phyloP scores from a whole-genome alignment of 92 coral and sea anemone species.

The Porites divaricata region DNA sequence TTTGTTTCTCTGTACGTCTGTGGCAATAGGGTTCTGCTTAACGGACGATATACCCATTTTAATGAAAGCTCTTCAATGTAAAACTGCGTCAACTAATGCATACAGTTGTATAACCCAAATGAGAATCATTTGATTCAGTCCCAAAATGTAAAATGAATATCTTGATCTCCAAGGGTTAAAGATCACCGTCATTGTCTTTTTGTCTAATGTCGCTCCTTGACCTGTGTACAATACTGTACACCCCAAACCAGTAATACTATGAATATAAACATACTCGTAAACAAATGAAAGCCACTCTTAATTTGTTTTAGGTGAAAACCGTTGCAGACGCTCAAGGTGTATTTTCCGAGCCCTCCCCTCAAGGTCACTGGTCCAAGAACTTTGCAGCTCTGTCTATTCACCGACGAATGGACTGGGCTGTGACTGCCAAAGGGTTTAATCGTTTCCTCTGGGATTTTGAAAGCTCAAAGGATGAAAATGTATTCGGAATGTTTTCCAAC shows the following conservation, averaged over 20 bases:
- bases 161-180: no score
- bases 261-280: neutral
- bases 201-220: no score
- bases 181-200: no score
- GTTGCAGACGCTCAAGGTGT: constrained; percentile 1
- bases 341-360: constrained; percentile 50
- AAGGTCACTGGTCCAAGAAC: constrained; percentile 75
- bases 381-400: constrained; percentile 72
- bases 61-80: no score
- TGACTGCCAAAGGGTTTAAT: constrained; percentile 74
- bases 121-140: no score
- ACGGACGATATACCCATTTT: no score
- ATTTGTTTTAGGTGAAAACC: neutral
- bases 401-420: constrained; percentile 78
- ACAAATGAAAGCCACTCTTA: no score
- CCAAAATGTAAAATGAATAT: no score
- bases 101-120: no score
- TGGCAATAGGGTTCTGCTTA: neutral
- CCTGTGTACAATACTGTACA: no score
- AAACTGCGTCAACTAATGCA: no score
- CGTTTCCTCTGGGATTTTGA: constrained; percentile 73
- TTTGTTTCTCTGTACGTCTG: neutral
- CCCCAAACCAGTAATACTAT: no score
- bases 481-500: constrained; percentile 61
- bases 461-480: constrained; percentile 39